These are phyloP conservation scores for Chesias legatella DNA, from an alignment of 2,888 invertebrate species.

Conservation along the genomic window DNA sequence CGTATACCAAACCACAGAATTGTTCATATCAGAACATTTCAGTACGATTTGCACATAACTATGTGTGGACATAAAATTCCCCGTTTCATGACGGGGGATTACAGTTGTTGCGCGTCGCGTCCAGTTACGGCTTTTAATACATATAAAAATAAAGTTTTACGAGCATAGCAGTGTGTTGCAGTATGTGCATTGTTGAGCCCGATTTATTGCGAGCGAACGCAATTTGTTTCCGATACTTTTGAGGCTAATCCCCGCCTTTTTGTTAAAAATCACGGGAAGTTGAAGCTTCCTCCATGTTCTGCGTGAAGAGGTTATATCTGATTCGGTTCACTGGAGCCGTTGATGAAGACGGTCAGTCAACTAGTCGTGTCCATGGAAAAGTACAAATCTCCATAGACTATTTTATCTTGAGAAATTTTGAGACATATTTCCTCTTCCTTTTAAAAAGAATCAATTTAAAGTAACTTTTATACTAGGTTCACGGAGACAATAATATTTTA, in stretches of 20 bases:
- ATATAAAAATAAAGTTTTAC: constrained; percentile 78
- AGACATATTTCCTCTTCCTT: no score
- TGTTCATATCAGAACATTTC: constrained; percentile 11
- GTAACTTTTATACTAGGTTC: no score
- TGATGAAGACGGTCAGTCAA: no score
- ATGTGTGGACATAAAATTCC: constrained; percentile 42
- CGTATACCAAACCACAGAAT: constrained; percentile 14
- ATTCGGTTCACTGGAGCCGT: no score
- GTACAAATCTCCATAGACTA: no score
- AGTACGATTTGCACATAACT: constrained; percentile 28
- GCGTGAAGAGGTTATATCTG: background rate
- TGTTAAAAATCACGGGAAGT: constrained; percentile 11
- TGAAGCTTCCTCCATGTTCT: constrained; percentile 19
- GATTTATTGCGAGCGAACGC: constrained; percentile 65
- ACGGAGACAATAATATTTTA: no score
- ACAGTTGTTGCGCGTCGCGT: constrained; percentile 56
- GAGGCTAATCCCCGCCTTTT: constrained; percentile 44
- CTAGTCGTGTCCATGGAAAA: no score
- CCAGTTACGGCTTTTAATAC: constrained; percentile 65
- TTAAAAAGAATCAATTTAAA: no score
- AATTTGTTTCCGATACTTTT: constrained; percentile 64
- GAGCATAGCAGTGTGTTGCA: constrained; percentile 66
- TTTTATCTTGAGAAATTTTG: no score
- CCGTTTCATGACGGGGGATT: constrained; percentile 58
- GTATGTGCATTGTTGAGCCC: constrained; percentile 58